phyloP scores from a whole-genome alignment of 2,888 invertebrate genomes.

The Cryptocephalus moraei region DNA sequence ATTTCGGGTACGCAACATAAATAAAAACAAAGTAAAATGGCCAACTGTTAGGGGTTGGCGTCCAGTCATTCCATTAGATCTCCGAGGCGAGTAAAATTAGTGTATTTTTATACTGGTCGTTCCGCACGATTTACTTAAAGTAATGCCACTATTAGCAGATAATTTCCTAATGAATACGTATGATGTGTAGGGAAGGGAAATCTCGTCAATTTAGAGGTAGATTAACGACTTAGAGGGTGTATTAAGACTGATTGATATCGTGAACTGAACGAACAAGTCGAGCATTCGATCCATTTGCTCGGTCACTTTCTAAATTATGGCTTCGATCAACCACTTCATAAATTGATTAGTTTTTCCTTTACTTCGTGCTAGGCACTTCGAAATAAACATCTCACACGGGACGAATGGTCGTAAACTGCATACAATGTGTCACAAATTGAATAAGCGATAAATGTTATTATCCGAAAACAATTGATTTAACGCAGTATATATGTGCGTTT shows the following conservation, averaged over 20 bases:
- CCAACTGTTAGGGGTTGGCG: slow-evolving; percentile 12
- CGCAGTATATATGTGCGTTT: too few relatives aligned
- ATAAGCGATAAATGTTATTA: too few relatives aligned
- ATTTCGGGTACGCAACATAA: slow-evolving; percentile 10
- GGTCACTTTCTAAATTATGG: slow-evolving; percentile 14
- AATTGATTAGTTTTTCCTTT: slow-evolving; percentile 18
- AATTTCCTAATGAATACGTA: slow-evolving; percentile 34
- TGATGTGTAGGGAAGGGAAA: slow-evolving; percentile 30
- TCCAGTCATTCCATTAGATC: slow-evolving; percentile 16
- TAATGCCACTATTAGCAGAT: slow-evolving; percentile 31
- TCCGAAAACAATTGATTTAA: too few relatives aligned
- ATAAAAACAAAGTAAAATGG: slow-evolving; percentile 17
- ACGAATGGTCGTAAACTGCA: too few relatives aligned
- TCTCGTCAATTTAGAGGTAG: slow-evolving; percentile 31
- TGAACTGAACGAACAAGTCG: slow-evolving; percentile 12
- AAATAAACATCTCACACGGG: too few relatives aligned
- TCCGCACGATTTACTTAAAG: slow-evolving; percentile 27
- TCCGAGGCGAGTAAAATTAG: slow-evolving; percentile 12
- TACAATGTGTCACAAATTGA: too few relatives aligned
- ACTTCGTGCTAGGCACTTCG: too few relatives aligned
- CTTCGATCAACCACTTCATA: slow-evolving; percentile 23
- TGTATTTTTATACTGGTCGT: slow-evolving; percentile 17
- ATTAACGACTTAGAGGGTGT: slow-evolving; percentile 29
- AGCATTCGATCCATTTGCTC: slow-evolving; percentile 15
- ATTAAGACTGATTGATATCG: slow-evolving; percentile 29